phyloP scores from a whole-genome alignment of 2,888 invertebrate genomes.

The Barypeithes pellucidus region DNA sequence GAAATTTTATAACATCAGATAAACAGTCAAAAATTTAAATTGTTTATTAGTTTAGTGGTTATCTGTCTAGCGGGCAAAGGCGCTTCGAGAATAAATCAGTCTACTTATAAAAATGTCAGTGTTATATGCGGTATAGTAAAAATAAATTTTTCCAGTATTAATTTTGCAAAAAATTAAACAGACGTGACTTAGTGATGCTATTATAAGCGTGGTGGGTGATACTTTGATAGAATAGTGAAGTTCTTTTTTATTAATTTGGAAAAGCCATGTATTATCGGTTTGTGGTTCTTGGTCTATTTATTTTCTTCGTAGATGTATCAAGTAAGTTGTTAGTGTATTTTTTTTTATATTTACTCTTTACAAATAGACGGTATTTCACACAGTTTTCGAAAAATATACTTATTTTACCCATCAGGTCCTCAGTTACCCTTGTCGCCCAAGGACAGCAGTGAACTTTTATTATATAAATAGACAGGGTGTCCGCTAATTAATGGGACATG shows the following conservation, averaged over 20 bases:
- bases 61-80: neutral
- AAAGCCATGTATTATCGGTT: neutral
- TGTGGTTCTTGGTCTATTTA: neutral
- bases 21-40: neutral
- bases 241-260: neutral
- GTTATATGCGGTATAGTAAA: neutral
- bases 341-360: too few relatives aligned
- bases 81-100: neutral
- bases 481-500: too few relatives aligned
- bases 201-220: neutral
- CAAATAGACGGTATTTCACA: too few relatives aligned
- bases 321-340: neutral
- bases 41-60: slow-evolving; percentile 4
- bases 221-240: neutral
- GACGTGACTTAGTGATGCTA: neutral
- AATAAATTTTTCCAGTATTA: slow-evolving; percentile 3
- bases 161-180: neutral
- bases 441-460: too few relatives aligned
- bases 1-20: neutral
- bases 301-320: neutral
- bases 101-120: slow-evolving; percentile 12
- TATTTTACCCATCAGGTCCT: too few relatives aligned
- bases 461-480: too few relatives aligned
- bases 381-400: too few relatives aligned
- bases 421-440: too few relatives aligned